Conservation (phyloP, 2,797 vertebrate species). For the Sylvia borin region DNA sequence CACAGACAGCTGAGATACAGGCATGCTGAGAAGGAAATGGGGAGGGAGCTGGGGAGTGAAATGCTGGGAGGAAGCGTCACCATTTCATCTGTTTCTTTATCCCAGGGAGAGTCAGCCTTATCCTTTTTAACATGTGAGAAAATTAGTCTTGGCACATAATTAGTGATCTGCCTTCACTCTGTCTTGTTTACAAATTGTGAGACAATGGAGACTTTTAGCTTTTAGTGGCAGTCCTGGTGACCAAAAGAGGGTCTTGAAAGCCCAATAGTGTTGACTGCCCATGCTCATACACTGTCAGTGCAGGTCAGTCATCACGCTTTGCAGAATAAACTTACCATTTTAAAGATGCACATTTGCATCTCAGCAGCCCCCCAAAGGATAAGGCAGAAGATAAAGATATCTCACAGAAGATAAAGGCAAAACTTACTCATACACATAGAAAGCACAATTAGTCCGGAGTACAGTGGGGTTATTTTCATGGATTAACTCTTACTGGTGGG, state of each 20-base stretch:
- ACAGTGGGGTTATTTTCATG: background rate
- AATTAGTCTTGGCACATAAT: background rate
- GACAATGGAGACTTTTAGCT: fast-evolving
- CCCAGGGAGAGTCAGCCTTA: background rate
- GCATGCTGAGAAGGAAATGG: too few relatives aligned
- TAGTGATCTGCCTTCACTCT: background rate
- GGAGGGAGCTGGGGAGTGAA: background rate
- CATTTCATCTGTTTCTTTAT: background rate
- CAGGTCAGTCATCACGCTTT: background rate
- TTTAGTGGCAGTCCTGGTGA: fast-evolving
- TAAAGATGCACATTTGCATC: background rate
- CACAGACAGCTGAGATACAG: fast-evolving
- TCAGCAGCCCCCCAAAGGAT: background rate
- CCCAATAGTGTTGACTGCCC: fast-evolving
- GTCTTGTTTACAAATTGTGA: background rate
- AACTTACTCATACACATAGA: background rate
- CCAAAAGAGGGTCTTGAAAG: background rate
- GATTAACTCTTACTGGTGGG: background rate
- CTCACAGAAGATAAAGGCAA: background rate
- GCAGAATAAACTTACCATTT: background rate
- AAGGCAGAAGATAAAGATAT: too few relatives aligned
- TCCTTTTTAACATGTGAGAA: background rate
- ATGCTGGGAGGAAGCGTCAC: fast-evolving
- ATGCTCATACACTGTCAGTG: fast-evolving
- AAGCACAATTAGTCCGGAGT: background rate